Conservation (phyloP, 2,797 vertebrate species). For the Atherinosoma microstoma region DNA sequence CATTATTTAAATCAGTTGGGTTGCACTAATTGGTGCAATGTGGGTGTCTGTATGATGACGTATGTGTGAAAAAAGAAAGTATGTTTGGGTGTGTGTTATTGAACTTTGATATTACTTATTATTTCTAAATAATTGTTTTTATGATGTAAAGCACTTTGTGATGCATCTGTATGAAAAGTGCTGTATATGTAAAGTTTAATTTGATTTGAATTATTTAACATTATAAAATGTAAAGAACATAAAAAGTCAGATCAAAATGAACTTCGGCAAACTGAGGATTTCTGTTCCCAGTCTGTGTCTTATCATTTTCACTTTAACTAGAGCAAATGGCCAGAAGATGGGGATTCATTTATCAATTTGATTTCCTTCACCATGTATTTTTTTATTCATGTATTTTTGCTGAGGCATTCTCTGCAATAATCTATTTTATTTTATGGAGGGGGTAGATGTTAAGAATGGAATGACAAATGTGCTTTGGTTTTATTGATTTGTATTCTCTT, state of each 20-base stretch:
- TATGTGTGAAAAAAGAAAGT: no score
- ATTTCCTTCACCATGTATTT: no score
- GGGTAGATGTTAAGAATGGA: constrained; percentile 28
- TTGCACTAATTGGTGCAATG: neutral
- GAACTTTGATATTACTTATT: no score
- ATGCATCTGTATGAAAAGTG: no score
- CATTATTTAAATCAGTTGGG: neutral
- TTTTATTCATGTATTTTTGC: constrained; percentile 39
- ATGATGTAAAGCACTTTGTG: no score
- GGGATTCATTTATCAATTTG: constrained; percentile 53
- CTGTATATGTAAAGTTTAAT: no score
- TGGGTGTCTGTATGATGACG: no score
- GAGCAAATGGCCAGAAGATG: constrained; percentile 27
- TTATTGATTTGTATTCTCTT: constrained; percentile 35
- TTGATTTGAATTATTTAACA: neutral
- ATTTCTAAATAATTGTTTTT: no score
- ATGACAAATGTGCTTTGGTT: constrained; percentile 18
- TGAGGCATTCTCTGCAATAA: constrained; percentile 24
- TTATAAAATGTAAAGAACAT: neutral
- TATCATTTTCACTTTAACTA: constrained; percentile 39
- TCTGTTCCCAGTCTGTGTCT: constrained; percentile 1
- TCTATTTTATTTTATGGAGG: constrained; percentile 21
- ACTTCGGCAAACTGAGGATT: neutral
- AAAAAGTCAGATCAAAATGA: neutral
- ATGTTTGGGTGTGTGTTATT: no score